A percentile compares a stretch with the other conserved stretches of the same genome.
Conservation (phyloP, 2,797 vertebrate species). For the Danio albolineatus region DNA sequence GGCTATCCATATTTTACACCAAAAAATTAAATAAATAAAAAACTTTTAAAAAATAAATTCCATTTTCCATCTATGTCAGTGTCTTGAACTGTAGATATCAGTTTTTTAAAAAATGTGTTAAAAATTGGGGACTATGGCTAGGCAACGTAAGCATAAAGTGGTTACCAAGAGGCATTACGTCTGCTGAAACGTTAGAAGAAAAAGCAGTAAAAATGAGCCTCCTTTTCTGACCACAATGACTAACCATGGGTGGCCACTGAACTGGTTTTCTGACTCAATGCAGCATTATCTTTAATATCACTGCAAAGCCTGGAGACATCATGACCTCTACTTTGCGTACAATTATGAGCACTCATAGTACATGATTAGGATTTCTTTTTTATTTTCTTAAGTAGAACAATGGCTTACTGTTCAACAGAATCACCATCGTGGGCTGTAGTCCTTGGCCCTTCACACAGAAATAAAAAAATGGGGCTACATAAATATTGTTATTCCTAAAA, state of each 20-base stretch:
- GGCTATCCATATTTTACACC: no score
- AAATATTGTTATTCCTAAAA: conserved; percentile 72
- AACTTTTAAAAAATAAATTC: no score
- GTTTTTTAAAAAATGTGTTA: conserved; percentile 34
- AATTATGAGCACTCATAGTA: conserved; percentile 55
- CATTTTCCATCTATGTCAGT: no score
- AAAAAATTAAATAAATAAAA: no score
- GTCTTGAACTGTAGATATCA: conserved; percentile 31
- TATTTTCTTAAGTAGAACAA: conserved; percentile 52
- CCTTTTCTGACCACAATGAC: conserved; percentile 57
- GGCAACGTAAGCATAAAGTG: conserved; percentile 52
- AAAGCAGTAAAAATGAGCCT: conserved; percentile 38
- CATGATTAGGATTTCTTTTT: conserved; percentile 47
- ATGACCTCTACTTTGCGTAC: conserved; percentile 48
- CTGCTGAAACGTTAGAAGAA: conserved; percentile 33
- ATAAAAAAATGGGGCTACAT: conserved; percentile 67
- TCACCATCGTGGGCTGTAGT: conserved; percentile 50
- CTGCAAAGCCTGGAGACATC: conserved; percentile 46
- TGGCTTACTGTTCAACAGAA: conserved; percentile 55
- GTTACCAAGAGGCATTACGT: conserved; percentile 47
- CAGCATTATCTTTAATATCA: conserved; percentile 50
- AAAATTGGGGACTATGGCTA: conserved; percentile 46
- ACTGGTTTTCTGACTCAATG: conserved; percentile 42
- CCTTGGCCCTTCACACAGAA: conserved; percentile 56
- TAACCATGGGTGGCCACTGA: conserved; percentile 52